These are phyloP conservation scores for Oreochromis mossambicus DNA, from an alignment of 2,797 vertebrate species.

Conservation along the genomic window DNA sequence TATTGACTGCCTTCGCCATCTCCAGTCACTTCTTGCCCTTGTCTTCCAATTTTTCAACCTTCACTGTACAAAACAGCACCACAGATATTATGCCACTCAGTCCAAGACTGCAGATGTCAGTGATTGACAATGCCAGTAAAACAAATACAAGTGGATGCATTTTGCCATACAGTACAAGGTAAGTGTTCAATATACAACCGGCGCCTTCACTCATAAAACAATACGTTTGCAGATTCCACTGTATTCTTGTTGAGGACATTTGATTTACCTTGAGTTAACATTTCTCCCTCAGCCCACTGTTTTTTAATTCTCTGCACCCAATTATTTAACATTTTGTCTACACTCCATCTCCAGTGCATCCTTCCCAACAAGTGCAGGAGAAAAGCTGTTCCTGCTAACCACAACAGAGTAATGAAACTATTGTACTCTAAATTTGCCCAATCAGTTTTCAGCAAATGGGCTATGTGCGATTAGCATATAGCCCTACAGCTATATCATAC, in stretches of 20 bases:
- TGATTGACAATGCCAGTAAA: neutral
- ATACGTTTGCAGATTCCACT: neutral
- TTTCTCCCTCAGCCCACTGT: neutral
- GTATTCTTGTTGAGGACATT: neutral
- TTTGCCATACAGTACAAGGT: neutral
- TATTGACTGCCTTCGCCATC: conserved; percentile 15
- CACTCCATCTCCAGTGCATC: neutral
- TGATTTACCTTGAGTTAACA: conserved; percentile 1
- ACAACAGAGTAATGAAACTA: conserved; percentile 47
- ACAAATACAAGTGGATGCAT: neutral
- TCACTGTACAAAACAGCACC: neutral
- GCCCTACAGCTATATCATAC: conserved; percentile 51
- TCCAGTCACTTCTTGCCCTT: neutral
- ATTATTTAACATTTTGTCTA: neutral
- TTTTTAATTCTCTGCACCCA: neutral
- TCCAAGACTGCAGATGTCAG: neutral
- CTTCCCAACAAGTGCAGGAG: neutral
- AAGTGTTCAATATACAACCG: neutral
- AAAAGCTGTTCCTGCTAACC: neutral
- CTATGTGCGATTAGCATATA: too few species aligned
- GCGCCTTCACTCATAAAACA: neutral
- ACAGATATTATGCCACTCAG: neutral
- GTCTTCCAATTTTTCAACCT: neutral
- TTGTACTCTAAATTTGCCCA: conserved; percentile 50
- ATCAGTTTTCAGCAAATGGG: conserved; percentile 62